These are phyloP conservation scores for Leptodirus hochenwartii DNA, from an alignment of 2,888 invertebrate species.

Conservation along the genomic window DNA sequence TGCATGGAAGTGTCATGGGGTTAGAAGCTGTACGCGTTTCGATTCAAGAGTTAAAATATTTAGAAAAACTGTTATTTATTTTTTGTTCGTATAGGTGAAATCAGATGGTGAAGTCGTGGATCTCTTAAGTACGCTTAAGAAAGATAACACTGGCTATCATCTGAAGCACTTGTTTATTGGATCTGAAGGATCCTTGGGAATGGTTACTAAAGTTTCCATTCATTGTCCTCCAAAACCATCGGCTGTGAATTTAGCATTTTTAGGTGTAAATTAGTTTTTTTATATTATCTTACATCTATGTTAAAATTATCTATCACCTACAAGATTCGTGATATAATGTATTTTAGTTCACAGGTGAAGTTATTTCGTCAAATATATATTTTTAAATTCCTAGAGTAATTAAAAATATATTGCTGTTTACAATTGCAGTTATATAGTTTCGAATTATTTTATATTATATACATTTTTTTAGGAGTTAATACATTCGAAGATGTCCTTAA, in stretches of 20 bases:
- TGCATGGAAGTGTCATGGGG: constrained; percentile 82
- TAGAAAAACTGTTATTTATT: constrained; percentile 2
- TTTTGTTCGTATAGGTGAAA: constrained; percentile 41
- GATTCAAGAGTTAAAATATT: too few relatives aligned
- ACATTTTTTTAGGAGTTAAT: constrained; percentile 39
- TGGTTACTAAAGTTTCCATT: constrained; percentile 83
- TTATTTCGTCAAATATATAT: constrained; percentile 7
- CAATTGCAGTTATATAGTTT: too few relatives aligned
- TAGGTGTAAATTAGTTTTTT: constrained; percentile 39
- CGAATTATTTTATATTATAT: constrained; percentile 2
- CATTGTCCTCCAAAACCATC: constrained; percentile 75
- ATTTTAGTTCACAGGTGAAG: too few relatives aligned
- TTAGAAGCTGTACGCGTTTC: constrained; percentile 62
- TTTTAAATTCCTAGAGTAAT: constrained; percentile 2
- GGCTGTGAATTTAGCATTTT: constrained; percentile 69
- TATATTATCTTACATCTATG: constrained; percentile 4
- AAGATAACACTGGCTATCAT: constrained; percentile 97
- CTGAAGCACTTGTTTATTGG: constrained; percentile 94
- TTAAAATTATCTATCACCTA: constrained; percentile 1
- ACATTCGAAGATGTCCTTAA: constrained; percentile 62
- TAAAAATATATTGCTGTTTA: too few relatives aligned
- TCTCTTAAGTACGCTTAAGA: constrained; percentile 69
- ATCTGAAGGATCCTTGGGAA: constrained; percentile 89
- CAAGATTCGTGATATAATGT: constrained; percentile 6
- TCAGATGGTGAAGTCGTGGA: constrained; percentile 76